Evolutionary conservation across 2,888 invertebrate genomes (phyloP).

Genomic region (Andrena haemorrhoa): DNA sequence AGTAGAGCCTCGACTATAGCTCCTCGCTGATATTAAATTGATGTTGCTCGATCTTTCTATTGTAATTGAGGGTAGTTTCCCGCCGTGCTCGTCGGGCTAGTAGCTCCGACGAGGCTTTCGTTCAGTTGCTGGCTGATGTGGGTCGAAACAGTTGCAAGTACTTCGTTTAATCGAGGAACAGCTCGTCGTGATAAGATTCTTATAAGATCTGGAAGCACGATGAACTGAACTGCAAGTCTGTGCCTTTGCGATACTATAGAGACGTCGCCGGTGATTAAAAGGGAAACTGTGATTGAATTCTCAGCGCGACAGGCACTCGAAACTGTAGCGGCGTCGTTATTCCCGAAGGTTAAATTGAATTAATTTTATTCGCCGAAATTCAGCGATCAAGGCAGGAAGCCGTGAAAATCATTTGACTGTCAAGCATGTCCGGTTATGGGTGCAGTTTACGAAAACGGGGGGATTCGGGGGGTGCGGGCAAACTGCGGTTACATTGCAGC

Average conservation of each 20-base stretch:
- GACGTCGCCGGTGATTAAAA: no score
- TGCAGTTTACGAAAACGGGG: not conserved
- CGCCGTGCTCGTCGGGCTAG: not conserved
- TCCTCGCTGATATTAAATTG: not conserved
- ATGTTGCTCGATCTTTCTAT: not conserved
- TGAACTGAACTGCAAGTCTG: not conserved
- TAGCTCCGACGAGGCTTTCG: not conserved
- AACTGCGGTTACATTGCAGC: conserved; percentile 25
- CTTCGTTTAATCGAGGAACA: not conserved
- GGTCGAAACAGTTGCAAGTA: not conserved
- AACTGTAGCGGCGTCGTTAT: not conserved
- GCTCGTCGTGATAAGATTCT: not conserved
- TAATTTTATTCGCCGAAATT: not conserved
- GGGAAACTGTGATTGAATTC: no score
- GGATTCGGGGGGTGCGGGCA: not conserved
- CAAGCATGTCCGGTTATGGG: conserved; percentile 11
- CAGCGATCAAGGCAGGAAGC: not conserved
- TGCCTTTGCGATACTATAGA: no score
- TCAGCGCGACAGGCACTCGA: no score
- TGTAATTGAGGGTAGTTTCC: not conserved
- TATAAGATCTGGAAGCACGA: not conserved
- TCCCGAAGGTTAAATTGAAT: not conserved
- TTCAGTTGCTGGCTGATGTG: not conserved
- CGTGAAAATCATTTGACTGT: conserved; percentile 29
- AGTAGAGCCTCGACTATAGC: not conserved